Conservation (phyloP, 2,797 vertebrate species). For the Pyrocephalus nanus region DNA sequence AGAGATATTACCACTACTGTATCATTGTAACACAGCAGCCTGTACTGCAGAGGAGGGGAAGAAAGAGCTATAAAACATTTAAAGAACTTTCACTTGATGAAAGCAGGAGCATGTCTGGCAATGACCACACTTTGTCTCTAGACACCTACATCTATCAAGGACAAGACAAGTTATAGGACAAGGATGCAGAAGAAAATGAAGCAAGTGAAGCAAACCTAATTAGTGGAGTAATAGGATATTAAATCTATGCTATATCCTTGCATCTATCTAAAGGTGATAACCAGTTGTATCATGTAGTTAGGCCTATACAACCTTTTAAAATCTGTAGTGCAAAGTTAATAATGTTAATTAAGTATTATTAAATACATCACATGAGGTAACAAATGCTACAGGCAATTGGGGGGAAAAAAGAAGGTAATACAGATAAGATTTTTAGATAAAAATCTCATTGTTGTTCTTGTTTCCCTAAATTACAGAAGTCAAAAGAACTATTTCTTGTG, state of each 20-base stretch:
- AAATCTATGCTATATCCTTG: not conserved
- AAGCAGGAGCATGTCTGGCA: not conserved
- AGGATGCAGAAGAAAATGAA: slow-evolving; percentile 1
- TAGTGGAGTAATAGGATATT: not conserved
- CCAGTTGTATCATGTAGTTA: not conserved
- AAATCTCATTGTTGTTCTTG: not conserved
- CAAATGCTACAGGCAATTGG: not conserved
- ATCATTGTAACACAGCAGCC: not conserved
- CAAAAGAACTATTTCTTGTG: not conserved
- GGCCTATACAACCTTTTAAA: not conserved
- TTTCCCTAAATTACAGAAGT: not conserved
- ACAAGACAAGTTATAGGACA: not conserved
- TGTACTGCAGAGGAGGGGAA: not conserved
- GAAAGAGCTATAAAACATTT: slow-evolving; percentile 1
- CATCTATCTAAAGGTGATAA: not conserved
- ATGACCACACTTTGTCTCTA: not conserved
- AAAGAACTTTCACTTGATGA: not conserved
- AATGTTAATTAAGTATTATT: not conserved
- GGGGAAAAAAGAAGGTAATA: not conserved
- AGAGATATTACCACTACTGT: not conserved
- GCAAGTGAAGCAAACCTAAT: slow-evolving; percentile 40
- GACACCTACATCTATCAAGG: slow-evolving; percentile 18
- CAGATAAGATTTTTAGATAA: not conserved
- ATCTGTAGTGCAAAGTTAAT: not conserved
- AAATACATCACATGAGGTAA: not conserved